phyloP scores from a whole-genome alignment of 2,797 vertebrate genomes.

The Poecile montanus region DNA sequence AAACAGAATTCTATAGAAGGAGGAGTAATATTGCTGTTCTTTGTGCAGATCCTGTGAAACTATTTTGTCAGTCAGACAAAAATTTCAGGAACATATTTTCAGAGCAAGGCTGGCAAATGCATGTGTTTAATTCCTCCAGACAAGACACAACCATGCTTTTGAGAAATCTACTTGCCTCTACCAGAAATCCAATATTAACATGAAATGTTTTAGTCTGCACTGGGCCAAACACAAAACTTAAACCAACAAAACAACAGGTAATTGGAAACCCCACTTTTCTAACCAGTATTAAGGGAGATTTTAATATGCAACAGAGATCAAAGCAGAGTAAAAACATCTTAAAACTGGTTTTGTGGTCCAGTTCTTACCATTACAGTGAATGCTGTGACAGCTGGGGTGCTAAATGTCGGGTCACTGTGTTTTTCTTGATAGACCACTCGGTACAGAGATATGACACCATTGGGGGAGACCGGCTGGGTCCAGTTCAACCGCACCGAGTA shows the following conservation, averaged over 20 bases:
- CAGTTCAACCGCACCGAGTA: slow-evolving; percentile 82
- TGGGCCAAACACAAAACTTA: not conserved
- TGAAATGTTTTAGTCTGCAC: not conserved
- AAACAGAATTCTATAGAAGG: not conserved
- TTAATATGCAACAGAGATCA: not conserved
- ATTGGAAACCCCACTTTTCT: not conserved
- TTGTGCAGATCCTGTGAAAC: not conserved
- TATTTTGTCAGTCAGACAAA: not conserved
- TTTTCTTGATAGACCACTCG: slow-evolving; percentile 83
- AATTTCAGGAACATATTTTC: not conserved
- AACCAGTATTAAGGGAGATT: not conserved
- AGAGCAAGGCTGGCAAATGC: not conserved
- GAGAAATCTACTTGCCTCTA: not conserved
- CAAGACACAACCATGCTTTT: not conserved
- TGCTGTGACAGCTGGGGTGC: slow-evolving; percentile 75
- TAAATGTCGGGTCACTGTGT: slow-evolving; percentile 78
- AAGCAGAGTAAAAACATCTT: not conserved
- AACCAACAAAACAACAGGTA: not conserved
- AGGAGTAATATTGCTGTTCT: not conserved
- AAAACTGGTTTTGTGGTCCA: not conserved
- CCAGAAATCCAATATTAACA: not conserved
- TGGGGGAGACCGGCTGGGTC: slow-evolving; percentile 82
- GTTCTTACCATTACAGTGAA: slow-evolving; percentile 87
- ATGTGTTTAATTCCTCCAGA: not conserved
- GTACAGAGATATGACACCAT: slow-evolving; percentile 85